Evolutionary conservation across 2,797 vertebrate species (phyloP).

Genomic region (Lepilemur septentrionalis): DNA sequence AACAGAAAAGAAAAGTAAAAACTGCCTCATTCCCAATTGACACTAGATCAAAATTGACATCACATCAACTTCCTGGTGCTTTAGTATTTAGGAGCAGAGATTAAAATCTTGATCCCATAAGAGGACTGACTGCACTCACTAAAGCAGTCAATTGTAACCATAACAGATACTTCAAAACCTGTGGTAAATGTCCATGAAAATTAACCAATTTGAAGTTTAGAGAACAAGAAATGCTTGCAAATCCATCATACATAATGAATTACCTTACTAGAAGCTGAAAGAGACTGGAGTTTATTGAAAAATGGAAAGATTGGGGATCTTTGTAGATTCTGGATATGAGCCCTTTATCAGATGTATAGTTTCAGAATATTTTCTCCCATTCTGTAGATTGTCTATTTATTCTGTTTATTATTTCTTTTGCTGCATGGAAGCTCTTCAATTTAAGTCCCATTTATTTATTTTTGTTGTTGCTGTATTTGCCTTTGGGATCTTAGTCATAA

Average conservation of each 20-base stretch:
- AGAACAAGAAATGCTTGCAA: not conserved
- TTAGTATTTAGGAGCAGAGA: not conserved
- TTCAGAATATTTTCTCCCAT: not conserved
- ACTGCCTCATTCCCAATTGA: not conserved
- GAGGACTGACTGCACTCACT: not conserved
- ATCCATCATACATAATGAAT: conserved; percentile 10
- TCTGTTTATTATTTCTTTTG: not conserved
- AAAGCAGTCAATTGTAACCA: not conserved
- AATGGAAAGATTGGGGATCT: not conserved
- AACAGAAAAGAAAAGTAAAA: not conserved
- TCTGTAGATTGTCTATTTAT: not conserved
- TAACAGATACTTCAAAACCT: not conserved
- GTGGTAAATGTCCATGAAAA: not conserved
- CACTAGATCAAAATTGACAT: not conserved
- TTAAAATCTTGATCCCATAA: not conserved
- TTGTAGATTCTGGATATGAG: not conserved
- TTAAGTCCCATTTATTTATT: not conserved
- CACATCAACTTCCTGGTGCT: not conserved
- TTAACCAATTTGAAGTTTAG: conserved; percentile 30
- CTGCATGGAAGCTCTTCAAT: not conserved
- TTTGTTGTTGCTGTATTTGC: not conserved
- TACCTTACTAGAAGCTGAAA: not conserved
- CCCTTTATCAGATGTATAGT: not conserved
- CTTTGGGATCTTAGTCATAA: not conserved
- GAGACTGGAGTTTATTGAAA: conserved; percentile 29